Evolutionary conservation across 1,140 invertebrate species (phyloP).

Genomic region (Aphis craccivora): DNA sequence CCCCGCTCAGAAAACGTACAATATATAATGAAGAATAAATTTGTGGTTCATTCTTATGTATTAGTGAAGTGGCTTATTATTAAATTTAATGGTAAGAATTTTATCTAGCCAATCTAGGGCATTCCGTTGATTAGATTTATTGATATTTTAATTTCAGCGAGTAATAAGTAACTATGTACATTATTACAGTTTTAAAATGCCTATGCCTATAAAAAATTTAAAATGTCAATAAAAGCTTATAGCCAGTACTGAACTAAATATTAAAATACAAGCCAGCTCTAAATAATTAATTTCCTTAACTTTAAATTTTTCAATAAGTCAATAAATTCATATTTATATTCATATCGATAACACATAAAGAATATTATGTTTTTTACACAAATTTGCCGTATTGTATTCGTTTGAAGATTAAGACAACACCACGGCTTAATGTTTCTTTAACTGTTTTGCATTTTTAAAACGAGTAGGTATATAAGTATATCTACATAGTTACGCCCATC

Average conservation of each 20-base stretch:
- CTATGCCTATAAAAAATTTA: background rate
- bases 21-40: background rate
- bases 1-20: background rate
- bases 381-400: background rate
- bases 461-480: background rate
- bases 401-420: background rate
- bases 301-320: background rate
- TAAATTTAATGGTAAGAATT: background rate
- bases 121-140: background rate
- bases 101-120: background rate
- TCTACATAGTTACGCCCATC: background rate
- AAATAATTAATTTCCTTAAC: background rate
- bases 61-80: background rate
- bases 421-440: background rate
- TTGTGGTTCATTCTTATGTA: background rate
- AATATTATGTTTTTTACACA: background rate
- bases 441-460: background rate
- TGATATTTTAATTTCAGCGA: background rate
- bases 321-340: background rate
- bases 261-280: too few species aligned
- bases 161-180: background rate
- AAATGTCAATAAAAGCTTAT: background rate
- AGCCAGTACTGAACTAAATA: too few species aligned
- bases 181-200: background rate
- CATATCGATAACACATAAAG: background rate